Base-by-base conservation (phyloP, 1,140 invertebrate genomes). In the Magallana angulata region DNA sequence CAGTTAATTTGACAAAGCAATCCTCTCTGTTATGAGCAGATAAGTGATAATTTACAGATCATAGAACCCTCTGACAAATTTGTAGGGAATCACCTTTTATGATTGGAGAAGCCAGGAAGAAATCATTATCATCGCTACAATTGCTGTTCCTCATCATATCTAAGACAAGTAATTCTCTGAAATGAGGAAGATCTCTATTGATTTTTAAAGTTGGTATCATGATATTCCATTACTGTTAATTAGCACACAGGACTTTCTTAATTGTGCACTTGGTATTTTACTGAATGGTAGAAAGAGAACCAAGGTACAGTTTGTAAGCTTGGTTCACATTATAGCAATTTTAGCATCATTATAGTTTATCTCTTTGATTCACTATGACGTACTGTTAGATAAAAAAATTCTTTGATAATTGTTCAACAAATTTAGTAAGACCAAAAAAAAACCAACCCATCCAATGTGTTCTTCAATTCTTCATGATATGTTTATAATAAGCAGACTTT, bases 121-220 rank as follows among this genome's bases (percentile, higher is more conserved):
- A 30, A 76, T 76, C 68, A 36, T 76, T 76, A 76, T 76, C 36
- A 30, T 76, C 68, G 12, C 68, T 12, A 30, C 12, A 76, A 24
- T 24, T 76, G 24, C 68, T 76, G 36, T 76, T 76, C 68, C 36
- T 76, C 68, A 76, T 76, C 36, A 76, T 30, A 30, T 36, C 68
- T 30, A 16, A 62, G 14, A 62, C 9, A 62, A n/a, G 60, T 62
- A n/a, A 16, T 62, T n/a, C 11, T 36, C 18, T 76, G 68, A 56
- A 56, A 56, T 85, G 36, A 57, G 60, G n/a, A 60, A 84, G 18
- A 68, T 85, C 48, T 14, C 11, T 85, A 68, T 56, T 68, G 84
- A 85, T 85, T 58, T 84, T 85, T 11, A 85, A 16, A 85, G 84
- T n/a, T 85, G 80, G 83, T 85, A 57, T 68, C 57, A 56, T 68